Evolutionary conservation across 2,797 vertebrate genomes (phyloP).

Genomic region (Pantherophis vulpinus): DNA sequence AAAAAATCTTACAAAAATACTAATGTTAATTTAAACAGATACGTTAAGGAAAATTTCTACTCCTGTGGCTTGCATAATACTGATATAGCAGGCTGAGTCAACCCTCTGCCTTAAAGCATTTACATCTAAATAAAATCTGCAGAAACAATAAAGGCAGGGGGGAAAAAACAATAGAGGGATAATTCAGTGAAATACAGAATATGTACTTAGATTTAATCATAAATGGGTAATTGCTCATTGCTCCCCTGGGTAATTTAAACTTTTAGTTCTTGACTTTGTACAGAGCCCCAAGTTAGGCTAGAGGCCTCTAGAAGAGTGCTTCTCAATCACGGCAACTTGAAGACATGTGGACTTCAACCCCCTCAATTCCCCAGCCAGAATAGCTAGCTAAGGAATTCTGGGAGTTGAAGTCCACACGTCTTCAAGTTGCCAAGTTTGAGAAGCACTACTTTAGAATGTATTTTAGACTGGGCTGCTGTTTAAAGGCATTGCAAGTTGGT

Average conservation of each 20-base stretch:
- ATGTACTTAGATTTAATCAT: not conserved
- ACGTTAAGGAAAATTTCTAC: not conserved
- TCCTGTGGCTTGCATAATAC: not conserved
- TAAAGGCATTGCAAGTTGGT: not conserved
- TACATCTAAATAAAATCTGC: not conserved
- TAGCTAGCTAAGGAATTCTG: not conserved
- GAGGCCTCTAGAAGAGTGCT: not conserved
- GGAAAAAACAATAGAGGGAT: fast-evolving
- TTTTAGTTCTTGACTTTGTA: not conserved
- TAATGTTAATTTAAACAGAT: not conserved
- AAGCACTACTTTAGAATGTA: not conserved
- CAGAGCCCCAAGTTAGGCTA: not conserved
- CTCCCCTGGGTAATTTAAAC: not conserved
- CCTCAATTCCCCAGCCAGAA: not conserved
- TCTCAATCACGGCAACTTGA: not conserved
- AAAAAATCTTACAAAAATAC: not conserved
- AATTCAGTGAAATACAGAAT: not conserved
- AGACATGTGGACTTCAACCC: not conserved
- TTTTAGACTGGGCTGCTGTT: not conserved
- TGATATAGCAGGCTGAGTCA: not conserved
- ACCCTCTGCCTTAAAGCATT: not conserved
- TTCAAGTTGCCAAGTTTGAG: not conserved
- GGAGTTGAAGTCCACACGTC: not conserved
- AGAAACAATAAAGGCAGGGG: not conserved
- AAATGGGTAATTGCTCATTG: not conserved